Evolutionary conservation across 2,888 invertebrate species (phyloP), one percentile per base, ranked within the genome.

Genomic region (Amiota communis): DNA sequence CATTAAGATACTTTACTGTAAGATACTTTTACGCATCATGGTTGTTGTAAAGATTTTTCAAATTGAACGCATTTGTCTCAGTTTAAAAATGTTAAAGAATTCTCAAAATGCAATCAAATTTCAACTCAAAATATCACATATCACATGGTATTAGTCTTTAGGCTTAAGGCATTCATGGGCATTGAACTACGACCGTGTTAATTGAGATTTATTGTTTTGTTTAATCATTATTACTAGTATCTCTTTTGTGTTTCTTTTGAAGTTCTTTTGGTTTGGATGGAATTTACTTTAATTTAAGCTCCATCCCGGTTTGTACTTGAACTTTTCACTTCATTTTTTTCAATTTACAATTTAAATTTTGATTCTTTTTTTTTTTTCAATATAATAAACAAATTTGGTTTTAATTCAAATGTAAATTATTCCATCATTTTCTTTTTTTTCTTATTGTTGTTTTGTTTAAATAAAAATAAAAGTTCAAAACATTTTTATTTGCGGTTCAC

Each of bases 381-480:
- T n/a, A 8, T 15, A 0, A 10, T 8, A n/a, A 8, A 8, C n/a
- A 51, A 51, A 51, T 51, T 51, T 51, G 3, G 12, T 51, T 8
- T 51, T 3, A 36, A 36, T 36, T 36, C 36, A 36, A 36, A 36
- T 36, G 36, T 36, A 36, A 36, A 36, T 36, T 36, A 36, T 36
- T 36, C 36, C 4, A 51, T 51, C 13, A 23, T 51, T 68, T 46
- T 15, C 63, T 53, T 71, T 53, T 13, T 36, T 8, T 51, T 71
- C 12, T 47, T 8, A 56, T 46, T 46, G 59, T 47, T 13, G 13
- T 12, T 49, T 13, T 4, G 63, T 70, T 56, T 69, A 77, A 48
- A 48, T 10, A 48, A 46, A 48, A 17, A n/a, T 15, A 67, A 67
- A 15, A 68, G 36, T 36, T 36, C 8, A 36, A 6, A 36, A 36